Evolutionary conservation across 2,797 vertebrate species (phyloP).

Genomic region (Phaenicophaeus curvirostris): DNA sequence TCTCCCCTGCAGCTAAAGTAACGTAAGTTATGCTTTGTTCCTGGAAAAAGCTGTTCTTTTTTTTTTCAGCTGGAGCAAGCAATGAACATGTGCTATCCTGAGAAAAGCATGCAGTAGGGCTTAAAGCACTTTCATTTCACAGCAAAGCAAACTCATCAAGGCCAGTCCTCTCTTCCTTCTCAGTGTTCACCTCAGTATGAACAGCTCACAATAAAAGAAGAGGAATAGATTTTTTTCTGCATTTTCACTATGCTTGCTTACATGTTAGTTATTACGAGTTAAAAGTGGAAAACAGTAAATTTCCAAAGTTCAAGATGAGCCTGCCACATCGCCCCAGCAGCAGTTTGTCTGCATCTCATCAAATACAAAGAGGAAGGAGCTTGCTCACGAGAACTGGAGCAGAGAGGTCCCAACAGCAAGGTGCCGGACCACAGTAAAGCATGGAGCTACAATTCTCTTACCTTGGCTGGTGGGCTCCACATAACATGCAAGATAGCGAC

Average conservation of each 20-base stretch:
- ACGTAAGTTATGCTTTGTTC: background rate
- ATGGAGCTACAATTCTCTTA: background rate
- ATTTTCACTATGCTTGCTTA: accelerated
- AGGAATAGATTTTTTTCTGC: accelerated
- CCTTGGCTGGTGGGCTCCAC: slow-evolving; percentile 59
- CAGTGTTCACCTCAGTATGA: accelerated
- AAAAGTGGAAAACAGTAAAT: accelerated
- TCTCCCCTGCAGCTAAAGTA: slow-evolving; percentile 19
- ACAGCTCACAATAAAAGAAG: accelerated
- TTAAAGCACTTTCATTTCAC: background rate
- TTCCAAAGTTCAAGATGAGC: background rate
- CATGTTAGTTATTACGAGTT: accelerated
- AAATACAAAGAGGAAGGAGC: background rate
- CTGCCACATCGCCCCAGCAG: background rate
- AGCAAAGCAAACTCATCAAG: background rate
- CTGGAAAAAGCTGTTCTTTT: background rate
- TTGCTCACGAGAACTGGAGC: accelerated
- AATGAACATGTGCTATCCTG: background rate
- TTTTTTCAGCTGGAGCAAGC: background rate
- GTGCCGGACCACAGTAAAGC: accelerated
- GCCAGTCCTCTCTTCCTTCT: background rate
- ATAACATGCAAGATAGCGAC: slow-evolving; percentile 18
- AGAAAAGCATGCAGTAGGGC: background rate
- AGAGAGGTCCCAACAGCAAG: background rate
- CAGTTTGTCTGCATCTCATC: background rate